These are phyloP conservation scores for Lichenostomus cassidix DNA, from an alignment of 2,113 vertebrate species.

Conservation along the genomic window DNA sequence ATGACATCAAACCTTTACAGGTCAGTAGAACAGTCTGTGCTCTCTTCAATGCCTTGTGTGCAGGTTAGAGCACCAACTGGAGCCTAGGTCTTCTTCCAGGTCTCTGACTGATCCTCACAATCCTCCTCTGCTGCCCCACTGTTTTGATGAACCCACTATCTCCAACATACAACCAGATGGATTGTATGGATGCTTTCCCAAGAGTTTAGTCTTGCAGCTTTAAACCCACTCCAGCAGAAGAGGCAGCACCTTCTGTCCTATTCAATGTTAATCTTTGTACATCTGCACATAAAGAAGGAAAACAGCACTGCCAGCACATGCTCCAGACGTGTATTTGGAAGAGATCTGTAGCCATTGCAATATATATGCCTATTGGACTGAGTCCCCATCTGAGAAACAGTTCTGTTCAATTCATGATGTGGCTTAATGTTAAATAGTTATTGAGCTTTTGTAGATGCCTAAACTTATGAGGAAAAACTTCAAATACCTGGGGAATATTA, in stretches of 20 bases:
- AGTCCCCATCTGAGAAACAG: neutral
- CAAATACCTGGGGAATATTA: neutral
- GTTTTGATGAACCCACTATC: neutral
- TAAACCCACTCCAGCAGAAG: neutral
- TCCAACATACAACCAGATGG: neutral
- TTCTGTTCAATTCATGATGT: neutral
- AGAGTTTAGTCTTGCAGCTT: neutral
- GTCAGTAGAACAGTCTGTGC: neutral
- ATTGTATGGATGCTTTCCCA: neutral
- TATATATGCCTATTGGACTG: neutral
- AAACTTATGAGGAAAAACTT: neutral
- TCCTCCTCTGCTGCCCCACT: accelerated
- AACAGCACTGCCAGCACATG: neutral
- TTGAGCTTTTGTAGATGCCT: neutral
- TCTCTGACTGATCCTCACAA: neutral
- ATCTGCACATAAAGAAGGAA: neutral
- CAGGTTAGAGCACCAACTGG: neutral
- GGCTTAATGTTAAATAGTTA: neutral
- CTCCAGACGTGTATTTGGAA: neutral
- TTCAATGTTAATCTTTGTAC: neutral
- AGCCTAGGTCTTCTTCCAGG: neutral
- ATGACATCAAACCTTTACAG: neutral
- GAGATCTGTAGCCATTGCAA: neutral
- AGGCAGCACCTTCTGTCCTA: neutral
- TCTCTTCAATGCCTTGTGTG: neutral